Percentiles rank a stretch among this genome's conserved stretches.
These are phyloP conservation scores for Cyclophora punctaria DNA, from an alignment of 2,888 invertebrate species.

Conservation along the genomic window DNA sequence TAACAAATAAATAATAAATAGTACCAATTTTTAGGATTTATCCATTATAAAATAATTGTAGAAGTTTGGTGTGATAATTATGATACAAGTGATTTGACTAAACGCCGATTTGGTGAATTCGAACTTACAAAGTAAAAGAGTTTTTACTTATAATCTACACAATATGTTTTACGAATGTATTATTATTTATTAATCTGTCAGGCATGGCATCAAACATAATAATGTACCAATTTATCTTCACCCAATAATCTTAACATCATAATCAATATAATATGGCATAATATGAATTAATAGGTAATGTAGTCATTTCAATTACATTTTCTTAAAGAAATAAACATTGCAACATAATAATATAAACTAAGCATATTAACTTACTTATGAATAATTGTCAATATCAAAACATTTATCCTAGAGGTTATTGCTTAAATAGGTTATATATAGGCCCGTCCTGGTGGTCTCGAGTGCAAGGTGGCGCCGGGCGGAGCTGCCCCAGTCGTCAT, in stretches of 20 bases:
- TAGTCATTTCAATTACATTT: slow-evolving; percentile 65
- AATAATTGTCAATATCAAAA: slow-evolving; percentile 75
- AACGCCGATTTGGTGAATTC: slow-evolving; percentile 52
- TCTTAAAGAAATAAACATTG: slow-evolving; percentile 69
- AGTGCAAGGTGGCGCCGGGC: too few species aligned
- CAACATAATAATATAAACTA: slow-evolving; percentile 68
- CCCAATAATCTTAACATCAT: slow-evolving; percentile 66
- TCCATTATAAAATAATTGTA: slow-evolving; percentile 52
- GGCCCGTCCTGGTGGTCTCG: too few species aligned
- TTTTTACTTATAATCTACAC: slow-evolving; percentile 40
- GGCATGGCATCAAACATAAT: slow-evolving; percentile 47
- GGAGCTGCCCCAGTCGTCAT: slow-evolving; percentile 20
- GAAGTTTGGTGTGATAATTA: slow-evolving; percentile 66
- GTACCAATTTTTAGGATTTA: slow-evolving; percentile 66
- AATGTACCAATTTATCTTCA: slow-evolving; percentile 56
- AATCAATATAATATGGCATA: slow-evolving; percentile 74
- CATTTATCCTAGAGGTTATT: slow-evolving; percentile 73
- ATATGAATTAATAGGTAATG: slow-evolving; percentile 54
- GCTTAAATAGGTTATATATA: slow-evolving; percentile 53
- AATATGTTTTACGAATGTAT: slow-evolving; percentile 45
- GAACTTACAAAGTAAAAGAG: slow-evolving; percentile 38
- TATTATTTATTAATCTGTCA: slow-evolving; percentile 41
- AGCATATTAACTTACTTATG: slow-evolving; percentile 69
- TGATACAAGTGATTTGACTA: slow-evolving; percentile 66
- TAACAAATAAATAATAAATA: slow-evolving; percentile 75